These are phyloP conservation scores for Eulacestoma nigropectus DNA, from an alignment of 2,113 vertebrate genomes.

Conservation along the genomic window DNA sequence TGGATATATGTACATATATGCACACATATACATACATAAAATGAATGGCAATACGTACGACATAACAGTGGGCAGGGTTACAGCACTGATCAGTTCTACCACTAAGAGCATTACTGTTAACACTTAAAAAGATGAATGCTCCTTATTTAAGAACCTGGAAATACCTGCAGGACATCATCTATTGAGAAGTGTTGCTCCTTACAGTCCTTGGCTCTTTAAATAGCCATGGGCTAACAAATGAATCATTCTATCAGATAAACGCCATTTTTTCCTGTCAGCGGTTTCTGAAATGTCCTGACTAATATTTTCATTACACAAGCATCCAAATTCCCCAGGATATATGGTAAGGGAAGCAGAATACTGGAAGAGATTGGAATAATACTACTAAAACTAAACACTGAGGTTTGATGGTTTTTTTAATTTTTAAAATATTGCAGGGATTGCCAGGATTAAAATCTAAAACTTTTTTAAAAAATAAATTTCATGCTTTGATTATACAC, in stretches of 20 bases:
- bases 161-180: slow-evolving; percentile 18
- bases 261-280: background rate
- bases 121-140: slow-evolving; percentile 12
- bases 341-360: background rate
- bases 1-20: slow-evolving; percentile 65
- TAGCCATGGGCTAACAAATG: background rate
- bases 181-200: background rate
- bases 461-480: background rate
- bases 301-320: background rate
- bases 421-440: background rate
- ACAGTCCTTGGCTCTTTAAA: background rate
- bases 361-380: background rate
- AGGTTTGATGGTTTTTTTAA: background rate
- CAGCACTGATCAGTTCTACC: slow-evolving; percentile 6
- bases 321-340: background rate
- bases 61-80: slow-evolving; percentile 62
- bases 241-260: background rate
- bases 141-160: background rate
- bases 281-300: background rate
- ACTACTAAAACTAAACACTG: background rate
- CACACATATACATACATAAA: slow-evolving; percentile 74
- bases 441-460: background rate
- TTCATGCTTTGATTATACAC: background rate
- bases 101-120: slow-evolving; percentile 15
- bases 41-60: slow-evolving; percentile 68